A percentile compares a stretch with the other conserved stretches of the same genome.
These are phyloP conservation scores for Pao palembangensis DNA, from an alignment of 2,113 vertebrate genomes.

Conservation along the genomic window DNA sequence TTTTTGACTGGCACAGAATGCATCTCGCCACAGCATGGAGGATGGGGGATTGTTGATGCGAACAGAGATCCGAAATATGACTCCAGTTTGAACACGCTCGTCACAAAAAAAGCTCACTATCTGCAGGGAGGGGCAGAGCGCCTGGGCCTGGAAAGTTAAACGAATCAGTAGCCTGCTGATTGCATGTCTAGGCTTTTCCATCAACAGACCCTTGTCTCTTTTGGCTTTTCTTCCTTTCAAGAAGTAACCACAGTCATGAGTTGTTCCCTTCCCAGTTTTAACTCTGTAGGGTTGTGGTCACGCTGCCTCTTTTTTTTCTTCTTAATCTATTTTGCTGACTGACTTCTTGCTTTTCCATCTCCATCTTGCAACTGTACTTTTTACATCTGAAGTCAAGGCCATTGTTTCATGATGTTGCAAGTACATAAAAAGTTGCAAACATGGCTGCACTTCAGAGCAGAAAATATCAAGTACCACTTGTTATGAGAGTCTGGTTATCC, in stretches of 20 bases:
- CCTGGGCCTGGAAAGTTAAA: constrained; percentile 60
- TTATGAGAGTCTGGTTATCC: too few relatives aligned
- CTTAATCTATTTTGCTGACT: constrained; percentile 9
- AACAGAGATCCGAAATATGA: constrained; percentile 18
- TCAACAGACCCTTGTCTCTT: constrained; percentile 37
- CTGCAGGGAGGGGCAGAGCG: constrained; percentile 30
- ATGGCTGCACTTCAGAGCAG: too few relatives aligned
- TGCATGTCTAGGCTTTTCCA: constrained; percentile 59
- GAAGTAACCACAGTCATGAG: constrained; percentile 41
- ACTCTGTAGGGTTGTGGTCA: constrained; percentile 30
- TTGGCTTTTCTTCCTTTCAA: constrained; percentile 31
- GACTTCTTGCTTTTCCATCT: constrained; percentile 5
- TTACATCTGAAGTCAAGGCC: neutral
- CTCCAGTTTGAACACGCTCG: constrained; percentile 56
- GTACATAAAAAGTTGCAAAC: neutral
- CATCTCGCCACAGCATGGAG: neutral
- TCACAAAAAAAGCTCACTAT: constrained; percentile 43
- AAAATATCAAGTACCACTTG: too few relatives aligned
- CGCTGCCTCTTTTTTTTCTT: neutral
- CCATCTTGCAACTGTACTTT: neutral
- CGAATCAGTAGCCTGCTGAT: constrained; percentile 57
- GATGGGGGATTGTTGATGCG: constrained; percentile 2
- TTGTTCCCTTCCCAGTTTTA: constrained; percentile 20
- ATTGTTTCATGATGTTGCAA: neutral
- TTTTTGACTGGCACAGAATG: neutral